A percentile compares a stretch with the other conserved stretches of the same genome.
These are phyloP conservation scores for Fragum sueziense DNA, from an alignment of 2,888 invertebrate genomes.

Conservation along the genomic window DNA sequence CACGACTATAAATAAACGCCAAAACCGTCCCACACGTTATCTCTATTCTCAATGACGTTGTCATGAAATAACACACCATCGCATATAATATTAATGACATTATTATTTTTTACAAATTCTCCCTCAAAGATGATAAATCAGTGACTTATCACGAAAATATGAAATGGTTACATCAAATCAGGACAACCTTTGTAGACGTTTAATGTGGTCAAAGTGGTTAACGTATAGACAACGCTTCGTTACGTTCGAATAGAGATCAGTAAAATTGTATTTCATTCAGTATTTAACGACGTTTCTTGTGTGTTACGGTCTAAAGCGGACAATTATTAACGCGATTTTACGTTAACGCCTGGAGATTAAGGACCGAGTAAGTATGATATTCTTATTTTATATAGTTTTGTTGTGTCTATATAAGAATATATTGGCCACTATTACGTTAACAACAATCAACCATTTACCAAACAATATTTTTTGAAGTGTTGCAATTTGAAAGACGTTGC, in stretches of 20 bases:
- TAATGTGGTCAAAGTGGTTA: no score
- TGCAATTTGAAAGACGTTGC: no score
- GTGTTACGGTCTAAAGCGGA: no score
- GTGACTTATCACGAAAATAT: neutral
- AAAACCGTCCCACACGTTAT: neutral
- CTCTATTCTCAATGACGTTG: neutral
- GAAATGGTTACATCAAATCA: neutral
- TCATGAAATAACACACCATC: neutral
- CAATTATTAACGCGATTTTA: neutral
- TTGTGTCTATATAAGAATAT: no score
- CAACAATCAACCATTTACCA: no score
- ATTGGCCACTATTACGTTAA: no score
- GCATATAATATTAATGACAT: neutral
- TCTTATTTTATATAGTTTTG: no score
- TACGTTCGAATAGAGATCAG: neutral
- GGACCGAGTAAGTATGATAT: neutral
- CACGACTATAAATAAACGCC: no score
- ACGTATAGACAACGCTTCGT: neutral
- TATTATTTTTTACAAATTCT: neutral
- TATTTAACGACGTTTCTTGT: neutral
- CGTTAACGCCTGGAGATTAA: neutral
- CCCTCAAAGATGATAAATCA: neutral
- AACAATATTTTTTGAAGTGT: no score
- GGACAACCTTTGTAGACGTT: no score
- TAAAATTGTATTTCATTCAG: neutral